Evolutionary conservation across 1,140 invertebrate genomes (phyloP).

Genomic region (Anoplophora glabripennis): DNA sequence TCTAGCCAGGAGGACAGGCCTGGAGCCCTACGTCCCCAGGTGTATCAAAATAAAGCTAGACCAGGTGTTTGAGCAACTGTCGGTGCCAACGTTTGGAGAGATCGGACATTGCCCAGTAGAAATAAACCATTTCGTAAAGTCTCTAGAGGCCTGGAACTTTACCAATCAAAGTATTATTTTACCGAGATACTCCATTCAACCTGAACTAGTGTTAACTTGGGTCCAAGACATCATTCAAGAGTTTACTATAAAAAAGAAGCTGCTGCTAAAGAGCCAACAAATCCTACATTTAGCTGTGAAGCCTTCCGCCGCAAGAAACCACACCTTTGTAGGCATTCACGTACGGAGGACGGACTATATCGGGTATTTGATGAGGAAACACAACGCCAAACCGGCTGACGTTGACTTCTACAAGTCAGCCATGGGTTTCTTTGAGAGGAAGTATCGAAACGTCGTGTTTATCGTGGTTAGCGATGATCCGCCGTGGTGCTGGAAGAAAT

Average conservation of each 20-base stretch:
- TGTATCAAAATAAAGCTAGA: slow-evolving; percentile 57
- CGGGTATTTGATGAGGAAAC: slow-evolving; percentile 55
- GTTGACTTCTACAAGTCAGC: slow-evolving; percentile 56
- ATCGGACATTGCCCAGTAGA: slow-evolving; percentile 57
- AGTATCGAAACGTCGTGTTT: slow-evolving; percentile 56
- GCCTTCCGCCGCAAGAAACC: slow-evolving; percentile 39
- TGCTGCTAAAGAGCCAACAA: slow-evolving; percentile 51
- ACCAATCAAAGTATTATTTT: slow-evolving; percentile 60
- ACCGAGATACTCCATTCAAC: slow-evolving; percentile 56
- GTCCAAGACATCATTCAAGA: slow-evolving; percentile 57
- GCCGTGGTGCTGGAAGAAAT: slow-evolving; percentile 57
- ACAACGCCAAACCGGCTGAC: slow-evolving; percentile 52
- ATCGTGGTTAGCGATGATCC: slow-evolving; percentile 63
- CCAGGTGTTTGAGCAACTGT: slow-evolving; percentile 55
- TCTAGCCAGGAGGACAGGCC: slow-evolving; percentile 54
- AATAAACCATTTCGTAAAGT: slow-evolving; percentile 52
- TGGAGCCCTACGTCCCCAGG: slow-evolving; percentile 58
- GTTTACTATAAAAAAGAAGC: slow-evolving; percentile 54
- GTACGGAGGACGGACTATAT: slow-evolving; percentile 62
- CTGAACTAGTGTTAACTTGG: slow-evolving; percentile 57
- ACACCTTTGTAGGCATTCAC: slow-evolving; percentile 58
- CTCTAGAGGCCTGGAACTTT: slow-evolving; percentile 57
- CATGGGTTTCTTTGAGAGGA: slow-evolving; percentile 57
- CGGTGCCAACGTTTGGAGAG: slow-evolving; percentile 57
- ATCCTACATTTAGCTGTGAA: slow-evolving; percentile 48